A percentile compares a stretch with the other conserved stretches of the same genome.
Conservation (phyloP, 2,888 invertebrate species). For the Spialia ferax region DNA sequence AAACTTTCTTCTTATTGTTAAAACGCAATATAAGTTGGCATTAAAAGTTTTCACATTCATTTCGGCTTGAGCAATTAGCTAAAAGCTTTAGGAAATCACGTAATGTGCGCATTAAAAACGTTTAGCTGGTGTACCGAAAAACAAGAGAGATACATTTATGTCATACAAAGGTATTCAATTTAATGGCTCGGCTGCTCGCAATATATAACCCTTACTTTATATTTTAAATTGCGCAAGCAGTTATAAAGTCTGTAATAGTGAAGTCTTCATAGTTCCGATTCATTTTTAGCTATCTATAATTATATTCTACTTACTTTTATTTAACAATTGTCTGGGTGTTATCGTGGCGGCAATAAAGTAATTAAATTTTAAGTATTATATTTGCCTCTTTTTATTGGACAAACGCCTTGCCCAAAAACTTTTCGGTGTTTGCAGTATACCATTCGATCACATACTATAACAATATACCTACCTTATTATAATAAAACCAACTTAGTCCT, state of each 20-base stretch:
- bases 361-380: too few relatives aligned
- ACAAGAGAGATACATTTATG: constrained; percentile 9
- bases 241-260: neutral
- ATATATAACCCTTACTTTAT: neutral
- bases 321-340: too few relatives aligned
- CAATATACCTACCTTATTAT: too few relatives aligned
- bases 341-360: too few relatives aligned
- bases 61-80: constrained; percentile 7
- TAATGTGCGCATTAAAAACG: constrained; percentile 3
- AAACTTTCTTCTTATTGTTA: constrained; percentile 16
- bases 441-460: too few relatives aligned
- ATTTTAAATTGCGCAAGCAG: neutral
- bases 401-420: too few relatives aligned
- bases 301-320: too few relatives aligned
- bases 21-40: constrained; percentile 9
- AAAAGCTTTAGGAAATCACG: constrained; percentile 15
- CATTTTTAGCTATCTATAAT: too few relatives aligned
- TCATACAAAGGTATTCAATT: constrained; percentile 9
- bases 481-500: too few relatives aligned
- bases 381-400: too few relatives aligned
- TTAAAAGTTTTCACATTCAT: constrained; percentile 18
- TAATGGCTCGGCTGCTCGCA: neutral
- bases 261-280: too few relatives aligned
- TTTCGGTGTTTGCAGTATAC: too few relatives aligned
- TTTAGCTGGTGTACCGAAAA: constrained; percentile 2